A percentile compares a stretch with the other conserved stretches of the same genome.
Evolutionary conservation across 2,888 invertebrate genomes (phyloP).

Genomic region (Nesidiocoris tenuis): DNA sequence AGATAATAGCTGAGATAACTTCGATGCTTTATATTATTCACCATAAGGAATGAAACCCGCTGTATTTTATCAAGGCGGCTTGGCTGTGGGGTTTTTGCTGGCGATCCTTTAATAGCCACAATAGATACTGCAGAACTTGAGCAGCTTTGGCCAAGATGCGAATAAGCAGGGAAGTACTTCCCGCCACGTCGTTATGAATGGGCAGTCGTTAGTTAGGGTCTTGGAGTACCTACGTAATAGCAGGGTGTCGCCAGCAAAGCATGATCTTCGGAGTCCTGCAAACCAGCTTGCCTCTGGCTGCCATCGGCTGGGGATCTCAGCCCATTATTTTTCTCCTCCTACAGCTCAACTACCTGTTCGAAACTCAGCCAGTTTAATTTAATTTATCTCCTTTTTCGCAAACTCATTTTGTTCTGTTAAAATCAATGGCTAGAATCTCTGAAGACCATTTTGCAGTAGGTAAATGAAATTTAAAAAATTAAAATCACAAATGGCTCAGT

Average conservation of each 20-base stretch:
- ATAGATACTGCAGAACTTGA: constrained; percentile 19
- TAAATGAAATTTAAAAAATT: no score
- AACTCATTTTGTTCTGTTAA: background rate
- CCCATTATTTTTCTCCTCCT: constrained; percentile 27
- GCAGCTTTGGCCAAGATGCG: background rate
- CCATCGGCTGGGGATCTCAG: background rate
- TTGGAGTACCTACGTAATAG: constrained; percentile 22
- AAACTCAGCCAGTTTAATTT: background rate
- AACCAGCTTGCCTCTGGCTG: background rate
- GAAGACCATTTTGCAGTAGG: no score
- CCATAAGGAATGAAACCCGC: background rate
- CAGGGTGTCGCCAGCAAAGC: constrained; percentile 14
- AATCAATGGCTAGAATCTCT: no score
- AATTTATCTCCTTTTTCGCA: background rate
- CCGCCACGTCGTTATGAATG: constrained; percentile 31
- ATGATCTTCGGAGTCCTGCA: constrained; percentile 7
- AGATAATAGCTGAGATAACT: constrained; percentile 6
- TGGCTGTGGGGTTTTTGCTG: background rate
- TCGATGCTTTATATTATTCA: constrained; percentile 21
- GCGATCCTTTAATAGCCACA: constrained; percentile 24
- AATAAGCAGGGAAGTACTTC: constrained; percentile 1
- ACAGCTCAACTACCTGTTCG: background rate
- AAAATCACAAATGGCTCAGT: no score
- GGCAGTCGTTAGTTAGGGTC: constrained; percentile 32
- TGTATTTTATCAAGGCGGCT: constrained; percentile 11